Percentiles rank a stretch among this genome's conserved stretches.
These are phyloP conservation scores for Pocillopora verrucosa DNA, from an alignment of 64 coral and sea anemone species.

Conservation along the genomic window DNA sequence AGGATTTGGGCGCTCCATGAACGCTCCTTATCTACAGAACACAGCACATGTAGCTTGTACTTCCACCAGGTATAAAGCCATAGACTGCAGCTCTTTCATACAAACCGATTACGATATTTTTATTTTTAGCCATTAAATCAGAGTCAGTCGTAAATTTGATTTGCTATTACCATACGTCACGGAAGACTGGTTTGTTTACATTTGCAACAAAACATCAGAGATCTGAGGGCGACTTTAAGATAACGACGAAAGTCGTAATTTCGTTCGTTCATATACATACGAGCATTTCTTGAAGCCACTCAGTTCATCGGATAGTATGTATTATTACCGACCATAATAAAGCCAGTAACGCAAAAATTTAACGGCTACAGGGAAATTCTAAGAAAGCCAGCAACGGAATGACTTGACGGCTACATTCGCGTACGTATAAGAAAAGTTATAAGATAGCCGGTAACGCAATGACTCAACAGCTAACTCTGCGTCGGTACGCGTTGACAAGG, in stretches of 20 bases:
- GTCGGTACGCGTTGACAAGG: too few relatives aligned
- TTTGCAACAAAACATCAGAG: background rate
- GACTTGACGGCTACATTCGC: too few relatives aligned
- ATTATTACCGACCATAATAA: too few relatives aligned
- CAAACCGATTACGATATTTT: background rate
- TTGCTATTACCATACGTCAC: background rate
- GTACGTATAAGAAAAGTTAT: too few relatives aligned
- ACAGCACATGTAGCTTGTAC: background rate
- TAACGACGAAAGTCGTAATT: background rate
- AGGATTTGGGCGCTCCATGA: constrained; percentile 4
- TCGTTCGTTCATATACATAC: background rate
- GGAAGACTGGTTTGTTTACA: background rate
- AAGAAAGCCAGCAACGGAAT: too few relatives aligned
- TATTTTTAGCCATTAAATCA: background rate
- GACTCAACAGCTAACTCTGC: too few relatives aligned
- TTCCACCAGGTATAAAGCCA: background rate
- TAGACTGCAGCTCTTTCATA: background rate
- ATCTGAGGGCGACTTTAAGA: background rate
- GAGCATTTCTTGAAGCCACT: too few relatives aligned
- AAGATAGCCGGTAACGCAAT: too few relatives aligned
- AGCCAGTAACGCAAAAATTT: too few relatives aligned
- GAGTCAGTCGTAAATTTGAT: background rate
- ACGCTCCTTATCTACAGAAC: background rate
- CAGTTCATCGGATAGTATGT: too few relatives aligned
- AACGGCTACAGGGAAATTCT: too few relatives aligned